Percentiles rank a stretch among this genome's conserved stretches.
phyloP scores from a whole-genome alignment of 2,113 vertebrate species.

The Halcyon malimbica region DNA sequence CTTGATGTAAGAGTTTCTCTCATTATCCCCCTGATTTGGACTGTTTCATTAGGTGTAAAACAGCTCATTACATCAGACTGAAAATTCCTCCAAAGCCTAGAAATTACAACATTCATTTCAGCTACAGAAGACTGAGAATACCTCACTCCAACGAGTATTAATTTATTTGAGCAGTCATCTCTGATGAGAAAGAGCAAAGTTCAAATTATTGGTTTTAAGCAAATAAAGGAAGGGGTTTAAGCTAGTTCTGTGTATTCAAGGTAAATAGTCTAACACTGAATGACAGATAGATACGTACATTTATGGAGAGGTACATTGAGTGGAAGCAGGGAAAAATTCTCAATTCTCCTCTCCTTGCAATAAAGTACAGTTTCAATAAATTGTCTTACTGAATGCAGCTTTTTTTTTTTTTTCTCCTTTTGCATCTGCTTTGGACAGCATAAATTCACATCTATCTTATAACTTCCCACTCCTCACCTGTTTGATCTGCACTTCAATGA shows the following conservation, averaged over 20 bases:
- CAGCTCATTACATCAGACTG: neutral
- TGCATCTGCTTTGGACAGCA: neutral
- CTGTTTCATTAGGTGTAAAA: neutral
- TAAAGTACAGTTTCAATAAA: neutral
- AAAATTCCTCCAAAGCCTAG: neutral
- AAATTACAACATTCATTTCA: neutral
- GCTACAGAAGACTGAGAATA: neutral
- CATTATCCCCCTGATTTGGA: neutral
- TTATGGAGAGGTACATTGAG: neutral
- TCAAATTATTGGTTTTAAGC: neutral
- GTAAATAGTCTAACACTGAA: neutral
- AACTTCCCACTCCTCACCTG: neutral
- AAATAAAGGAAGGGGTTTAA: neutral
- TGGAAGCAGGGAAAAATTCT: neutral
- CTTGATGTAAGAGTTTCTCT: neutral
- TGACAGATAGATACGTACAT: neutral
- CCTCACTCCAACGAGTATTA: neutral
- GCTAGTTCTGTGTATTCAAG: neutral
- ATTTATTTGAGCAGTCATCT: slow-evolving; percentile 23
- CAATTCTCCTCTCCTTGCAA: neutral
- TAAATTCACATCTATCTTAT: neutral
- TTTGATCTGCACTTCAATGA: neutral
- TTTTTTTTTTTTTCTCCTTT: neutral
- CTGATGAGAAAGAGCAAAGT: slow-evolving; percentile 11
- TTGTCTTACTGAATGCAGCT: neutral